phyloP scores from a whole-genome alignment of 2,113 vertebrate genomes.

The Charadrius vociferus region DNA sequence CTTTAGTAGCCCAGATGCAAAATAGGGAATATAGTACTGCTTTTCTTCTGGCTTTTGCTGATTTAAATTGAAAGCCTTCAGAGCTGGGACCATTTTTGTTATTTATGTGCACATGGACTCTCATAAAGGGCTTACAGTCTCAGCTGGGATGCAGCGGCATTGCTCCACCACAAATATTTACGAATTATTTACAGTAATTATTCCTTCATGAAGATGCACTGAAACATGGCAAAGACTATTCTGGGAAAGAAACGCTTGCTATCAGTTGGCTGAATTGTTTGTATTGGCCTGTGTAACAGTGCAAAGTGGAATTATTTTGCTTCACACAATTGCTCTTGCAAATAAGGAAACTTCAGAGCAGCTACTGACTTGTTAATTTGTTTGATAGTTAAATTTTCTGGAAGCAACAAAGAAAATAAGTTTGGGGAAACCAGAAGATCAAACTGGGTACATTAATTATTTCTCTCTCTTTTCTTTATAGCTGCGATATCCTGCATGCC shows the following conservation, averaged over 20 bases:
- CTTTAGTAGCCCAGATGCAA: neutral
- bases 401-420: neutral
- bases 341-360: conserved; percentile 12
- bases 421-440: neutral
- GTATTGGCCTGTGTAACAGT: neutral
- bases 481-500: neutral
- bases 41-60: neutral
- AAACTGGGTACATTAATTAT: neutral
- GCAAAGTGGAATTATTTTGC: conserved; percentile 1
- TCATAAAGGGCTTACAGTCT: neutral
- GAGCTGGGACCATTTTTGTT: neutral
- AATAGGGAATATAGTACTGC: neutral
- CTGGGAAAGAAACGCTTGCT: neutral
- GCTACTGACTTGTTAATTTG: conserved; percentile 1
- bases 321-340: neutral
- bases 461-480: neutral
- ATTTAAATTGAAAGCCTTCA: neutral
- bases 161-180: neutral
- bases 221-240: neutral
- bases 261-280: neutral
- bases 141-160: neutral
- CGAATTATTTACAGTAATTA: neutral
- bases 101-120: neutral
- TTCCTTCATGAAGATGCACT: neutral
- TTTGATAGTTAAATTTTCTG: conserved; percentile 23